Evolutionary conservation across 2,797 vertebrate genomes (phyloP).

Genomic region (Gymnothorax reevesii): DNA sequence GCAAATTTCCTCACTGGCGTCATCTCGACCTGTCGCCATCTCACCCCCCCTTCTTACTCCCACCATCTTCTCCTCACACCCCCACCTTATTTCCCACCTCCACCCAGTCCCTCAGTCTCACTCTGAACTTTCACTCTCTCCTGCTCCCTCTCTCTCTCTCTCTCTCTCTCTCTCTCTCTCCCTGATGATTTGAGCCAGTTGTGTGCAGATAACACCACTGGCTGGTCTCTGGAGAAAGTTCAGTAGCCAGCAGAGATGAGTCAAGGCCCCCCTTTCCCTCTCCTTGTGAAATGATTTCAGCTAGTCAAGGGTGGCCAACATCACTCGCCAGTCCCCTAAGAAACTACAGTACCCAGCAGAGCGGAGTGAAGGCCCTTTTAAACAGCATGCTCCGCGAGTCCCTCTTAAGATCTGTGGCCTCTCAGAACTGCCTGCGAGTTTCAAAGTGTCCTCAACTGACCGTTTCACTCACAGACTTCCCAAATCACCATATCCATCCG

Average conservation of each 20-base stretch:
- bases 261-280: neutral
- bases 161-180: neutral
- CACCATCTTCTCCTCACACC: neutral
- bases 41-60: neutral
- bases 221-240: neutral
- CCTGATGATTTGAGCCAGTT: neutral
- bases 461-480: neutral
- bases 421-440: neutral
- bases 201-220: conserved; percentile 4
- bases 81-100: no score
- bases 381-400: neutral
- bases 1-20: no score
- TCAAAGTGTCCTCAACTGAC: conserved; percentile 9
- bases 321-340: neutral
- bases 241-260: neutral
- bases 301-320: conserved; percentile 7
- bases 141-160: neutral
- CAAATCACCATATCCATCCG: neutral
- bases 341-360: neutral
- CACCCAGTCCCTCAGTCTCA: neutral
- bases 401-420: neutral
- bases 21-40: no score
- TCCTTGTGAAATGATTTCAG: neutral
- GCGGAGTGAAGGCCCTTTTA: neutral
- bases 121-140: neutral